Conservation (phyloP, 2,888 invertebrate genomes). For the Caenorhabditis uteleia region DNA sequence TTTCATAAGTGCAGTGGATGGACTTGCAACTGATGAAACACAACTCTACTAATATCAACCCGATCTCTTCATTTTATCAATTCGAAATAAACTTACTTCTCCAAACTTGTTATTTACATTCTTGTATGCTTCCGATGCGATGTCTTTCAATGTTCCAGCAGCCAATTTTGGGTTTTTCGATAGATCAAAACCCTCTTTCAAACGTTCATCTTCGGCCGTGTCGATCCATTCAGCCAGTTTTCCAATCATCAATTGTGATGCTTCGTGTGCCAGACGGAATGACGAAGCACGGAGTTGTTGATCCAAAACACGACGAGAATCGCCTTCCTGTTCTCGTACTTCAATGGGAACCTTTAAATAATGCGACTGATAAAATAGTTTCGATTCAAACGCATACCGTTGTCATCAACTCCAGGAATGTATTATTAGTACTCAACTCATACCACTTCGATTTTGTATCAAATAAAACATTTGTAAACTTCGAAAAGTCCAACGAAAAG, state of each 20-base stretch:
- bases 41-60: no score
- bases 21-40: no score
- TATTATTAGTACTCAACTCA: constrained; percentile 85
- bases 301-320: constrained; percentile 95
- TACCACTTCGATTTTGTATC: constrained; percentile 77
- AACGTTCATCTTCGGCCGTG: constrained; percentile 46
- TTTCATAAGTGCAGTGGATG: no score
- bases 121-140: constrained; percentile 31
- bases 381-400: constrained; percentile 68
- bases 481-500: constrained; percentile 89
- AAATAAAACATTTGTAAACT: constrained; percentile 76
- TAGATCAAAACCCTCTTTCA: constrained; percentile 43
- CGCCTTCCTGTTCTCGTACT: constrained; percentile 87
- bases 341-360: constrained; percentile 84
- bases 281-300: constrained; percentile 80
- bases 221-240: constrained; percentile 48
- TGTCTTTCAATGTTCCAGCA: constrained; percentile 31
- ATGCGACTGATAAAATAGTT: constrained; percentile 1
- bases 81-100: no score
- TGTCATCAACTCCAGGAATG: constrained; percentile 83
- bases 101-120: constrained; percentile 30
- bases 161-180: constrained; percentile 31
- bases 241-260: constrained; percentile 54
- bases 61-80: no score
- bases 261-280: constrained; percentile 57